These are phyloP conservation scores for Diuraphis noxia DNA, from an alignment of 1,140 invertebrate genomes.

Conservation along the genomic window DNA sequence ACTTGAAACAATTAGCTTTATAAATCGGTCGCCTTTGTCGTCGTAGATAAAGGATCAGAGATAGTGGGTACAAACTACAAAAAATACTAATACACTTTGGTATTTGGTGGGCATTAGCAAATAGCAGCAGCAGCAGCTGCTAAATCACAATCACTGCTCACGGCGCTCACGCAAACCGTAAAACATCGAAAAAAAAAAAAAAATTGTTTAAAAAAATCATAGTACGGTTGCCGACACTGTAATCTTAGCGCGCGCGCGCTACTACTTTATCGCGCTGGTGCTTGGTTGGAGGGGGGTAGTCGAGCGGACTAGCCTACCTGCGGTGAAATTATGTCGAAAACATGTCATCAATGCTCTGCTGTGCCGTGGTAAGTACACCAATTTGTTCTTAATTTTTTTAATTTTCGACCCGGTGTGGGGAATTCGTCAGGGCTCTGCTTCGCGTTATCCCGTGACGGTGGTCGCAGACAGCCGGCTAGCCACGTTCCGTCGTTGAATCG, in stretches of 20 bases:
- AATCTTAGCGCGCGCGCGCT: neutral
- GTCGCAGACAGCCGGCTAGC: neutral
- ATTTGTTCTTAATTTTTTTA: neutral
- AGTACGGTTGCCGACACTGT: constrained; percentile 8
- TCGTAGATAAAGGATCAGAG: too few relatives aligned
- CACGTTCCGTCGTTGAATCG: neutral
- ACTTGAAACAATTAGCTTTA: too few relatives aligned
- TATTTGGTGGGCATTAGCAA: too few relatives aligned
- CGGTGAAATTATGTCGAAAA: constrained; percentile 45
- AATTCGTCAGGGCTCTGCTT: neutral
- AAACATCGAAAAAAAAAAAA: neutral
- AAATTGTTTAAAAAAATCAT: neutral
- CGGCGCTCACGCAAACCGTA: neutral
- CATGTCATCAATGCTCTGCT: constrained; percentile 54
- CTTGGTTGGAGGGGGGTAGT: neutral
- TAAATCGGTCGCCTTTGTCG: too few relatives aligned
- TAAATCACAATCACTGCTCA: too few relatives aligned
- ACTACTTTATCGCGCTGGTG: neutral
- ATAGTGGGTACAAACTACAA: too few relatives aligned
- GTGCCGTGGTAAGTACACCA: constrained; percentile 47
- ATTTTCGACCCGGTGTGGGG: neutral
- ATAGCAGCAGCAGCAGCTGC: too few relatives aligned
- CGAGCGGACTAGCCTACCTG: neutral
- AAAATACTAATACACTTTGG: too few relatives aligned
- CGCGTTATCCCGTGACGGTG: neutral